Base-by-base conservation (phyloP, 1,140 invertebrate genomes). In the Eubasilissa regina region DNA sequence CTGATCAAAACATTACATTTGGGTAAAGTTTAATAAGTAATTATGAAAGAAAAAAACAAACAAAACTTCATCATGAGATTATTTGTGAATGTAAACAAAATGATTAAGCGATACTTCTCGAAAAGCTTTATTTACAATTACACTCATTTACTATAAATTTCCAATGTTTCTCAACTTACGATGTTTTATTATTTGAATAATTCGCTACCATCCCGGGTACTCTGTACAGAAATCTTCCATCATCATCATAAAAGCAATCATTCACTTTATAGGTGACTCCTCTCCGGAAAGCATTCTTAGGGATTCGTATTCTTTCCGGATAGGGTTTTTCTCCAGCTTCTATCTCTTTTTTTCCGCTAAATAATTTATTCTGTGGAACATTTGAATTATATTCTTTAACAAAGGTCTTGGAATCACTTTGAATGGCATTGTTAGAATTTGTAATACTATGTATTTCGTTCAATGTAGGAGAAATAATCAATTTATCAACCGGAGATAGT, bases 171-270 rank as follows among this genome's bases (percentile, higher is more conserved):
- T 19, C 21, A 9, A 58, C 12, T 58, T 58, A 58, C 9, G 55
- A 58, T 44, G 19, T 35, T 25, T 64, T 43, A 13, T n/a, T 48
- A 13, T n/a, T 48, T 51, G 66, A 51, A 21, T 19, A n/a, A 7
- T 53, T 70, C 13, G n/a, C 44, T 0, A 19, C 17, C 90, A 94
- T 90, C 77, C 93, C 93, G 43, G 94, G 92, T 19, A 95, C 92
- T 83, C 94, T 88, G 84, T 95, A 95, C 15, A 95, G 89, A 89
- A 95, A 95, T 85, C 89, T 88, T 0, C 94, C 94, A 89, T 95
- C 93, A 85, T 92, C 89, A 86, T 94, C 93, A 85, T 95, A 95
- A 86, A 92, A 95, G 82, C 93, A 93, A 87, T 95, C 94, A 81
- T 92, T 90, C 0, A 95, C 89, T 85, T 92, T 92, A 84, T 94